phyloP scores from a whole-genome alignment of 2,113 vertebrate species.

The Cyphomyrus discorhynchus region DNA sequence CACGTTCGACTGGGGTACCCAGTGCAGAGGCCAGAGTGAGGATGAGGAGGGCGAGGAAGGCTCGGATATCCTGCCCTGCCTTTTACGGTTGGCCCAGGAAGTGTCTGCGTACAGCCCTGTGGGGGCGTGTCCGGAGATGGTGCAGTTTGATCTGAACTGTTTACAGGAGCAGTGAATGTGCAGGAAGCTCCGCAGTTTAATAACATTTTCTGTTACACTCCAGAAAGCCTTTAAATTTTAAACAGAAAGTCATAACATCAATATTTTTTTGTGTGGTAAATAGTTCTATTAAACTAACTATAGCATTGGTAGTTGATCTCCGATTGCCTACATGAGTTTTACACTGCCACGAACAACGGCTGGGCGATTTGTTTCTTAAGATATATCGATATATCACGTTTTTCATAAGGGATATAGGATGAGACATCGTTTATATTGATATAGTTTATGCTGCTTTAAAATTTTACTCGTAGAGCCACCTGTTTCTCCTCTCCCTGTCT shows the following conservation, averaged over 20 bases:
- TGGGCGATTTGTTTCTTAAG: too few species aligned
- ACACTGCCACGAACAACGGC: not conserved
- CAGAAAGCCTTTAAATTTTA: not conserved
- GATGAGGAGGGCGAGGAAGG: conserved; percentile 3
- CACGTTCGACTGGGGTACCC: not conserved
- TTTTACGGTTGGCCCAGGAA: conserved; percentile 31
- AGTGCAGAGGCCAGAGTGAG: not conserved
- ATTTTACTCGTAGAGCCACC: too few species aligned
- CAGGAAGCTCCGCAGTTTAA: not conserved
- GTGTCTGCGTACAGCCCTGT: not conserved
- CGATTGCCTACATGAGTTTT: not conserved
- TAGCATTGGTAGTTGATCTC: not conserved
- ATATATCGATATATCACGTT: too few species aligned
- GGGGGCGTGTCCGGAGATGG: not conserved
- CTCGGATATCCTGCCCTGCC: conserved; percentile 25
- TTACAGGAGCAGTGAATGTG: not conserved
- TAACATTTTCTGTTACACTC: not conserved
- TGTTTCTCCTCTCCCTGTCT: too few species aligned
- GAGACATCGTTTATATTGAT: too few species aligned
- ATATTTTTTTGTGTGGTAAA: not conserved
- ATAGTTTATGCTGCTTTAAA: too few species aligned
- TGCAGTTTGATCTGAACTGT: not conserved
- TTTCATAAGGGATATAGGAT: too few species aligned
- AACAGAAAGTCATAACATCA: not conserved
- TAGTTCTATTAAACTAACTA: not conserved